Conservation (phyloP, 2,888 invertebrate genomes). For the Hipparchia sbordonii region DNA sequence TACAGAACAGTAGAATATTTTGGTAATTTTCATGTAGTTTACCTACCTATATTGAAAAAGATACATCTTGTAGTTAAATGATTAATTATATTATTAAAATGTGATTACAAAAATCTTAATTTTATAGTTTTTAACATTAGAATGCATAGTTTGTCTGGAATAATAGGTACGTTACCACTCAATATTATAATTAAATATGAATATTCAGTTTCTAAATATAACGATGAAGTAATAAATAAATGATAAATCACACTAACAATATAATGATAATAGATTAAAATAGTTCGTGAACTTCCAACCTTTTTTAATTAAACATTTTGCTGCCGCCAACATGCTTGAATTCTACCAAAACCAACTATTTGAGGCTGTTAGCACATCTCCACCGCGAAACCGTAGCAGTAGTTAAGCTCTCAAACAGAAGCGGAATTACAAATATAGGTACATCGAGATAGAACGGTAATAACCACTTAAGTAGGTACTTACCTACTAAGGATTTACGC, state of each 20-base stretch:
- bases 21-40: neutral
- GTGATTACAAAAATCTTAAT: conserved; percentile 5
- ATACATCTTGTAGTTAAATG: neutral
- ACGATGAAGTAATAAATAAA: conserved; percentile 6
- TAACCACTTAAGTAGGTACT: no score
- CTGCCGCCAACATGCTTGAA: conserved; percentile 31
- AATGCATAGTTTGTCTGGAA: conserved; percentile 12
- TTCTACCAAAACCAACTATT: conserved; percentile 10
- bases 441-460: no score
- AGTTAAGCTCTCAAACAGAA: no score
- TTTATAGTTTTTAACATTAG: neutral
- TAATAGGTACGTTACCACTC: neutral
- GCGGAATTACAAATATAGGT: no score
- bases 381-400: no score
- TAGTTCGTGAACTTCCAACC: conserved; percentile 29
- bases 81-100: neutral
- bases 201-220: neutral
- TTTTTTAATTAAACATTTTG: conserved; percentile 35
- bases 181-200: conserved; percentile 5
- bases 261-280: conserved; percentile 21
- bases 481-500: no score
- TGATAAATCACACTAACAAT: conserved; percentile 11
- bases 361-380: neutral
- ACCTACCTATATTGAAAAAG: neutral
- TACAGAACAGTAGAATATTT: neutral